A percentile compares a stretch with the other conserved stretches of the same genome.
Evolutionary conservation across 2,888 invertebrate genomes (phyloP).

Genomic region (Keiferia lycopersicella): DNA sequence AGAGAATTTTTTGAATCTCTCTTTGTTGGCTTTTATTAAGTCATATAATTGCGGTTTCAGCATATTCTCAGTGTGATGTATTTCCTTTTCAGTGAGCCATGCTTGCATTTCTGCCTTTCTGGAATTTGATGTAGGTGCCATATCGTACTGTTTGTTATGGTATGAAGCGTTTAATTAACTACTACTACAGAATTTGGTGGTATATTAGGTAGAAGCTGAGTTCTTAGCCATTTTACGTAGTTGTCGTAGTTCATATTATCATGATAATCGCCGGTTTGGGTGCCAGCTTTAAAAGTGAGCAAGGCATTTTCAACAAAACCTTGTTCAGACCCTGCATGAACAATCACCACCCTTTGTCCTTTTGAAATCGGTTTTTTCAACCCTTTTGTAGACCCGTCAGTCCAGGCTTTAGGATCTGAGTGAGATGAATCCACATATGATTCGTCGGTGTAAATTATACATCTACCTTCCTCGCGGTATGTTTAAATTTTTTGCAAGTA

Average conservation of each 20-base stretch:
- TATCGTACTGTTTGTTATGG: conserved; percentile 38
- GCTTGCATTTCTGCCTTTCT: conserved; percentile 38
- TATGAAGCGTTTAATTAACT: conserved; percentile 41
- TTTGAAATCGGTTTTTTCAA: conserved; percentile 36
- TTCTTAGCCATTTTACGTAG: conserved; percentile 42
- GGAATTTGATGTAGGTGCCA: conserved; percentile 34
- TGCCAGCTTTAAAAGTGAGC: conserved; percentile 36
- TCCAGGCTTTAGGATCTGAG: conserved; percentile 21
- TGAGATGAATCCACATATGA: conserved; percentile 26
- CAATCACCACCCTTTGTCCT: conserved; percentile 35
- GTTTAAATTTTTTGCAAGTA: too few species aligned
- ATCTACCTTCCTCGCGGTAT: too few species aligned
- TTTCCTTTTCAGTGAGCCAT: conserved; percentile 34
- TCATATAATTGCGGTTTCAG: conserved; percentile 27
- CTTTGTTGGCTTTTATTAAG: conserved; percentile 27
- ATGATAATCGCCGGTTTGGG: conserved; percentile 41
- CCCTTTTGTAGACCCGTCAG: conserved; percentile 24
- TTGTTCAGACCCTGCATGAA: conserved; percentile 30
- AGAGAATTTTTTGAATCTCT: conserved; percentile 24
- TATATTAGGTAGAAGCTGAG: conserved; percentile 41
- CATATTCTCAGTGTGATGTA: conserved; percentile 15
- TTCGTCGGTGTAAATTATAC: conserved; percentile 27
- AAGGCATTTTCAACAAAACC: conserved; percentile 34
- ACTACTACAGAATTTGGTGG: conserved; percentile 38
- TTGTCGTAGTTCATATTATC: conserved; percentile 43